Evolutionary conservation across 1,140 invertebrate genomes (phyloP).

Genomic region (Zophobas morio): DNA sequence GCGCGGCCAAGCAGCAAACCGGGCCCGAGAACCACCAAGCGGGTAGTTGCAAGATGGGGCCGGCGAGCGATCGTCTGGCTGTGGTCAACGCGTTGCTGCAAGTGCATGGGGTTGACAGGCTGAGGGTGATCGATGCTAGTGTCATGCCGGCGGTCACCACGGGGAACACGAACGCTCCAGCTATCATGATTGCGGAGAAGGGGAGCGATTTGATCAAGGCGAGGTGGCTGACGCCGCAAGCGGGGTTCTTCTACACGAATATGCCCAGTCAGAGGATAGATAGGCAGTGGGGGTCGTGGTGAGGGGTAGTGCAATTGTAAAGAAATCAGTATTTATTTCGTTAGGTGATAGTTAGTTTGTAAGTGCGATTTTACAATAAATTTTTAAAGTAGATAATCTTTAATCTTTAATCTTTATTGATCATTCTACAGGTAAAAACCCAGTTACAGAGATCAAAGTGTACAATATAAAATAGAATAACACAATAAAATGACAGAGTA

Average conservation of each 20-base stretch:
- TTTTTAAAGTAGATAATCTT: not conserved
- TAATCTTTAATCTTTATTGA: too few species aligned
- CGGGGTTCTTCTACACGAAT: conserved; percentile 61
- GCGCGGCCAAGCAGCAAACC: conserved; percentile 81
- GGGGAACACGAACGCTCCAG: conserved; percentile 87
- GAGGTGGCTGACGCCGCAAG: conserved; percentile 71
- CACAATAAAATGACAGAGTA: too few species aligned
- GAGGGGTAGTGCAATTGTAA: conserved; percentile 26
- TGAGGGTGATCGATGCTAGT: conserved; percentile 85
- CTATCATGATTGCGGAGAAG: conserved; percentile 89
- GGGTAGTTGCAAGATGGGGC: conserved; percentile 87
- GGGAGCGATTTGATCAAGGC: conserved; percentile 85
- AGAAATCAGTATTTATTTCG: conserved; percentile 22
- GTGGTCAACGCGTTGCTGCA: conserved; percentile 82
- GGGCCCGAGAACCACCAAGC: conserved; percentile 90
- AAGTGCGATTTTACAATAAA: not conserved
- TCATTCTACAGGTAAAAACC: too few species aligned
- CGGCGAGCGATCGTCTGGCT: conserved; percentile 74
- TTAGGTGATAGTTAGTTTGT: not conserved
- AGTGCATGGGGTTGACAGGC: conserved; percentile 76
- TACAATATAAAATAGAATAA: too few species aligned
- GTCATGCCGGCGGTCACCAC: conserved; percentile 83
- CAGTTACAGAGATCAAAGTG: too few species aligned
- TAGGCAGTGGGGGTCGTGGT: conserved; percentile 62
- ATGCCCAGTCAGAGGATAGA: conserved; percentile 62